These are phyloP conservation scores for Grammomys surdaster DNA, from an alignment of 2,113 vertebrate genomes.

Conservation along the genomic window DNA sequence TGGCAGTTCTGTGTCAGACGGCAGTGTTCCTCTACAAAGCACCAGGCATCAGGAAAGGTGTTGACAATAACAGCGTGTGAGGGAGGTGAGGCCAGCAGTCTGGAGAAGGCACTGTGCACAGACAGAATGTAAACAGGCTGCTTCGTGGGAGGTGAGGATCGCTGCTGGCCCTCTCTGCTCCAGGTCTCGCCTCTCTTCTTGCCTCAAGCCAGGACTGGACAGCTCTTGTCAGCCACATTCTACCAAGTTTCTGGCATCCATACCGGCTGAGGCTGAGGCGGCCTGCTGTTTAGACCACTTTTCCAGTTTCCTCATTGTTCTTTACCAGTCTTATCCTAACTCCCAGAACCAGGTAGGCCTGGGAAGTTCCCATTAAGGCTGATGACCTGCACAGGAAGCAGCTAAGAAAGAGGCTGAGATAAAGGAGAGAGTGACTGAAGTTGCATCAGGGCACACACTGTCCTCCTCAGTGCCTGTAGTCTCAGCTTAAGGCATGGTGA, in stretches of 20 bases:
- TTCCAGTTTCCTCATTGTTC: neutral
- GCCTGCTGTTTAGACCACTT: neutral
- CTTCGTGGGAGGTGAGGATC: neutral
- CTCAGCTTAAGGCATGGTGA: neutral
- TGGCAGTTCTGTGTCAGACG: neutral
- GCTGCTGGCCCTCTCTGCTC: neutral
- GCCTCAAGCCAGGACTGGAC: neutral
- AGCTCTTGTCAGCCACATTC: neutral
- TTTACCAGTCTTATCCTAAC: neutral
- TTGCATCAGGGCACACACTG: neutral
- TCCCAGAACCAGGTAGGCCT: neutral
- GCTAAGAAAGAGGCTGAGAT: neutral
- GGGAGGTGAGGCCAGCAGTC: slow-evolving; percentile 50
- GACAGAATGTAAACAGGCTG: slow-evolving; percentile 66
- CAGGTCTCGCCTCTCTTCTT: neutral
- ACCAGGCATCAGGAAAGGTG: slow-evolving; percentile 47
- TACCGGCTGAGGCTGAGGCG: neutral
- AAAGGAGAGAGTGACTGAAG: neutral
- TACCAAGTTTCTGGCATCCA: neutral
- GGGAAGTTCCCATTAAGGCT: neutral
- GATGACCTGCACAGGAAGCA: accelerated
- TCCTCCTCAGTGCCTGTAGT: neutral
- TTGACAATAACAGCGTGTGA: slow-evolving; percentile 45
- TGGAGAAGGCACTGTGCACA: slow-evolving; percentile 24
- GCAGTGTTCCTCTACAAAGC: neutral